These are phyloP conservation scores for Sebastiscus albofasciatus DNA, from an alignment of 2,797 vertebrate genomes.

Conservation along the genomic window DNA sequence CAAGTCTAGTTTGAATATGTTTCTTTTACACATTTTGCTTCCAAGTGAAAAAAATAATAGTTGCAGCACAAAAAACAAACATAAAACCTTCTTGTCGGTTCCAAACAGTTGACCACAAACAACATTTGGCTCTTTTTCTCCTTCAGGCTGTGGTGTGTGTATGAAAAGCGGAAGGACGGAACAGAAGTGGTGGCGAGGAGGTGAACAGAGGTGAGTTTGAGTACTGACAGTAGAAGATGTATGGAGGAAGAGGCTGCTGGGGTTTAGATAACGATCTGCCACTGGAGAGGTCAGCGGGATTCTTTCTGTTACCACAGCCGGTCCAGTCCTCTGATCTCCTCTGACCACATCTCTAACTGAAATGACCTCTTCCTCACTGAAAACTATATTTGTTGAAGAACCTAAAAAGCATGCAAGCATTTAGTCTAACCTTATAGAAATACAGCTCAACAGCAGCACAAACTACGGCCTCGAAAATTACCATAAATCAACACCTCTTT, in stretches of 20 bases:
- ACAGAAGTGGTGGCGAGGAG: slow-evolving; percentile 30
- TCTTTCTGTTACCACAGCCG: slow-evolving; percentile 58
- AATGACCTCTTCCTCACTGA: not conserved
- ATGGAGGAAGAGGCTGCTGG: slow-evolving; percentile 43
- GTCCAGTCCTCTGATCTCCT: slow-evolving; percentile 39
- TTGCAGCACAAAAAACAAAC: slow-evolving; percentile 27
- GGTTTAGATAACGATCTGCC: slow-evolving; percentile 70
- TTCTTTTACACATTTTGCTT: not conserved
- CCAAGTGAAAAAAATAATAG: not conserved
- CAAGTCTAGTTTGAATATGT: not conserved
- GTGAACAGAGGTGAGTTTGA: slow-evolving; percentile 49
- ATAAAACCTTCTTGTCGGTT: not conserved
- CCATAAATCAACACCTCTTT: not conserved
- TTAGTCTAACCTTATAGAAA: not conserved
- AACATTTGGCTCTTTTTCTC: slow-evolving; percentile 1
- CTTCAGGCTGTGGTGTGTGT: slow-evolving; percentile 37
- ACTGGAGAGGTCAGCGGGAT: slow-evolving; percentile 55
- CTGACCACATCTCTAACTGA: not conserved
- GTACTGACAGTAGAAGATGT: slow-evolving; percentile 45
- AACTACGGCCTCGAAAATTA: not conserved
- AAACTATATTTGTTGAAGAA: not conserved
- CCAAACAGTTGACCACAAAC: slow-evolving; percentile 23
- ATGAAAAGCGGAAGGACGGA: slow-evolving; percentile 37
- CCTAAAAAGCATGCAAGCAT: not conserved
- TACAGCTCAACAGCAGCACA: not conserved